phyloP scores from a whole-genome alignment of 2,888 invertebrate genomes.

The Volucella inanis region DNA sequence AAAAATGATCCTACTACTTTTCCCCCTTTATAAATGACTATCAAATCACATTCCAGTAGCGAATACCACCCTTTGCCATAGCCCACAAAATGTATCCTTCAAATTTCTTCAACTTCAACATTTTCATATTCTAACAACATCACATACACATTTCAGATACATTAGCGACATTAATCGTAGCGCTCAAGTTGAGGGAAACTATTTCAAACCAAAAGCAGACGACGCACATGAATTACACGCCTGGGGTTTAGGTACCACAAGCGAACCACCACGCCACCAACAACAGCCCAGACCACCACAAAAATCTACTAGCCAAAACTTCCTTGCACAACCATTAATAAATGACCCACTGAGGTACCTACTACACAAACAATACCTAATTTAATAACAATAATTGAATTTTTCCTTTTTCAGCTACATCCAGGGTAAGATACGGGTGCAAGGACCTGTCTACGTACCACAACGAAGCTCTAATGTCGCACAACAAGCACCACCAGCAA shows the following conservation, averaged over 20 bases:
- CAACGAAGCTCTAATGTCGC: constrained; percentile 75
- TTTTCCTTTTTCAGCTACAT: constrained; percentile 41
- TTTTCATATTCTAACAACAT: no score
- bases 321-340: constrained; percentile 80
- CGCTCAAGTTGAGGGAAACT: constrained; percentile 84
- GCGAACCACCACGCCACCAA: constrained; percentile 75
- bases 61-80: no score
- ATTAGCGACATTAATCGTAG: constrained; percentile 86
- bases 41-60: no score
- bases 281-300: constrained; percentile 76
- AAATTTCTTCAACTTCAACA: no score
- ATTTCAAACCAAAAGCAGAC: constrained; percentile 84
- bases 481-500: constrained; percentile 80
- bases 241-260: constrained; percentile 86
- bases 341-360: constrained; percentile 81
- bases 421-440: constrained; percentile 66
- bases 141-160: constrained; percentile 82
- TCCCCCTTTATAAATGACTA: no score
- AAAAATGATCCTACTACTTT: no score
- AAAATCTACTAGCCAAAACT: constrained; percentile 81
- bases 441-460: constrained; percentile 79
- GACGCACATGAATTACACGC: constrained; percentile 86
- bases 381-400: not conserved
- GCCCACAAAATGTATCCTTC: no score
- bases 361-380: not conserved